Base-by-base conservation (phyloP, 2,888 invertebrate genomes). In the Leucophenga montana region DNA sequence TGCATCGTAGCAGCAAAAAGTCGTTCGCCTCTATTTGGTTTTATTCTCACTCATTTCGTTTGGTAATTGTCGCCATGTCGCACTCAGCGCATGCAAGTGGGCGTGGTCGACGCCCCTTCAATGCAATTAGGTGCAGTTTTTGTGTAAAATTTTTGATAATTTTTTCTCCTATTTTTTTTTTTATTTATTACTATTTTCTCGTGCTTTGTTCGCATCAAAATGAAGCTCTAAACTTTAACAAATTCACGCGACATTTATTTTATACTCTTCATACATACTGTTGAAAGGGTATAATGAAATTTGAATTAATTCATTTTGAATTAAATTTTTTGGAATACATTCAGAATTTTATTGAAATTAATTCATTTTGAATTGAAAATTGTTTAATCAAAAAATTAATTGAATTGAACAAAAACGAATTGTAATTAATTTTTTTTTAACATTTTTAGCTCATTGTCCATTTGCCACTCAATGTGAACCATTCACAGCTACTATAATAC, bases 211-310 rank as follows among this genome's bases (percentile, higher is more conserved):
- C 46, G 53, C 62, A 68, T 59, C 78, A 82, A 80, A 85, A 85
- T 85, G 81, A 85, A 82, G 86, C 82, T 82, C 86, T 86, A 86
- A 86, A 87, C 87, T 86, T 87, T 86, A 79, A 84, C 86, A 86
- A 87, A 87, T 86, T 86, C 87, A 87, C 86, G 87, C 86, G 84
- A 85, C 33, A 56, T 69, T 68, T 61, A n/a, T 13, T 20, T 56
- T 50, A 9, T 31, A 14, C 14, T 65, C 46, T 48, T 27, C 31
- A 57, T 27, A 27, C 27, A 27, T 2, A 27, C 27, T 27, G 27
- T 2, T 3, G 4, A 3, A 4, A 27, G 27, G 27, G 27, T 27
- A 27, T 27, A 4, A 27, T 27, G 3, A 27, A n/a, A n/a, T n/a
- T n/a, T n/a, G n/a, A n/a, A n/a, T n/a, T n/a, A n/a, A n/a, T n/a